Percentiles rank a stretch among this genome's conserved stretches.
Conservation (phyloP, 2,797 vertebrate species). For the Delichon dasypus region DNA sequence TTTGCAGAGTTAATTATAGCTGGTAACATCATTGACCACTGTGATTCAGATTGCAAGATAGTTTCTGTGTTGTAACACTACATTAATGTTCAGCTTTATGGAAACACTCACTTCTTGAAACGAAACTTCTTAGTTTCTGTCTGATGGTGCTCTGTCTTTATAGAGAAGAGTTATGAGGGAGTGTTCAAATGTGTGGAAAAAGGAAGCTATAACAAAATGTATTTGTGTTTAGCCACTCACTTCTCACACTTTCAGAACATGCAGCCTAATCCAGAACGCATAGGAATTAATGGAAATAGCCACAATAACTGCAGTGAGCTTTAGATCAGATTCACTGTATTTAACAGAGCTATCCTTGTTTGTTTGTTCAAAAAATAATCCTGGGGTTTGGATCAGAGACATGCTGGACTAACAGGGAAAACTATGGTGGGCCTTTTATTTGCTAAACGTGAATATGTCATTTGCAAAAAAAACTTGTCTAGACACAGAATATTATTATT, state of each 20-base stretch:
- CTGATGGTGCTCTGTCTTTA: neutral
- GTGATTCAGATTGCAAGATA: constrained; percentile 3
- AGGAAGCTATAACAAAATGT: neutral
- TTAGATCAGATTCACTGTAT: neutral
- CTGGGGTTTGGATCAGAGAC: neutral
- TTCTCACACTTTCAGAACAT: neutral
- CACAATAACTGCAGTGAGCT: neutral
- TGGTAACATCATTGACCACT: neutral
- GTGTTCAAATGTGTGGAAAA: neutral
- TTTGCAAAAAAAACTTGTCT: neutral
- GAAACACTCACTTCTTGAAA: constrained; percentile 27
- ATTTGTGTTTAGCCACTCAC: neutral
- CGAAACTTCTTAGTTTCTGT: constrained; percentile 15
- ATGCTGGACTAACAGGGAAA: neutral
- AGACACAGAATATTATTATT: neutral
- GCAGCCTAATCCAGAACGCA: neutral
- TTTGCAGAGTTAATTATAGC: constrained; percentile 12
- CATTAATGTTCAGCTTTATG: neutral
- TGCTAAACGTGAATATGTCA: neutral
- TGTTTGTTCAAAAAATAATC: neutral
- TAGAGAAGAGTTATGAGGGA: neutral
- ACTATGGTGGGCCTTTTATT: neutral
- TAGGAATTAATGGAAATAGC: neutral
- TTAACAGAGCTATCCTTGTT: neutral
- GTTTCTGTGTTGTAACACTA: neutral